These are phyloP conservation scores for Syngnathoides biaculeatus DNA, from an alignment of 2,113 vertebrate species.

Conservation along the genomic window DNA sequence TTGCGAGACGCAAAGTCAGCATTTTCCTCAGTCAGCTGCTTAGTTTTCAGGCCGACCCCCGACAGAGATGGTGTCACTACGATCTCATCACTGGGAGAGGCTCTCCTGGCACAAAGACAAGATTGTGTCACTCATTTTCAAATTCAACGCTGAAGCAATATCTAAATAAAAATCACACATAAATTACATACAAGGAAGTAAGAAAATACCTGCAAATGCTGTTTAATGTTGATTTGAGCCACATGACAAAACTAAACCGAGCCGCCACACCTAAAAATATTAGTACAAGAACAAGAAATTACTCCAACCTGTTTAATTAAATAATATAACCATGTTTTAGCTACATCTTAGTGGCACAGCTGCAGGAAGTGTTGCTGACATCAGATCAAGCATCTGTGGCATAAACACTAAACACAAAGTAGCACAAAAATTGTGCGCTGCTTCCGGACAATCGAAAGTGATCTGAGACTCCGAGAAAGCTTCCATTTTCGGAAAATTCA, in stretches of 20 bases:
- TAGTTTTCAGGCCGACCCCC: conserved; percentile 83
- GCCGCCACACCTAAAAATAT: conserved; percentile 79
- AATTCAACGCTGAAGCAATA: background rate
- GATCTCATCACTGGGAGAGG: conserved; percentile 74
- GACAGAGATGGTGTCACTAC: conserved; percentile 83
- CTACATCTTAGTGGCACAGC: background rate
- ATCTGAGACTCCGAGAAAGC: conserved; percentile 29
- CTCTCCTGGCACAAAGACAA: conserved; percentile 46
- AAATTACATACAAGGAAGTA: background rate
- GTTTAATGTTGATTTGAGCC: conserved; percentile 78
- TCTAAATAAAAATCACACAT: background rate
- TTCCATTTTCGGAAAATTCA: conserved; percentile 48
- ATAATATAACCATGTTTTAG: background rate
- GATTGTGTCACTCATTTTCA: background rate
- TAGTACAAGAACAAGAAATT: background rate
- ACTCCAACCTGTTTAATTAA: background rate
- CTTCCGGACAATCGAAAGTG: conserved; percentile 16
- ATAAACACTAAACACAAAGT: conserved; percentile 27
- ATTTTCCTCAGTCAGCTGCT: conserved; percentile 92
- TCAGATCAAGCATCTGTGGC: conserved; percentile 15
- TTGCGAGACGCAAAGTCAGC: conserved; percentile 87
- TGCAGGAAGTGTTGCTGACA: background rate
- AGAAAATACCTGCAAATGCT: conserved; percentile 78
- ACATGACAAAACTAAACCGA: conserved; percentile 86
- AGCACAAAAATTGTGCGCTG: conserved; percentile 7